phyloP scores from a whole-genome alignment of 2,797 vertebrate genomes.

The Iguana delicatissima region DNA sequence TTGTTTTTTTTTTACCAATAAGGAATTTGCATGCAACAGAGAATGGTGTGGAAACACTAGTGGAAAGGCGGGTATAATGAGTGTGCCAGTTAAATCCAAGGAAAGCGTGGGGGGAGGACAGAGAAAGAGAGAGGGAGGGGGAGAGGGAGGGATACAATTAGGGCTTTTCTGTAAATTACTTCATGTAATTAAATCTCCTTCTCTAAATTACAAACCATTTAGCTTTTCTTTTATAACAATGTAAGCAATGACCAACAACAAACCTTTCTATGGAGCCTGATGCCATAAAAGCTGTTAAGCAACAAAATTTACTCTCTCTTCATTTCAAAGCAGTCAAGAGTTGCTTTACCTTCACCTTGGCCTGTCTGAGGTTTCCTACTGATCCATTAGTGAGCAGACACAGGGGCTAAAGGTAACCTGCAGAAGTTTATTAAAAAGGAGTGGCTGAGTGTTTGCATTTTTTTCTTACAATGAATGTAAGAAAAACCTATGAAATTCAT shows the following conservation, averaged over 20 bases:
- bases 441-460: not conserved
- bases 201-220: conserved; percentile 73
- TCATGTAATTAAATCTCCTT: conserved; percentile 73
- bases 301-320: conserved; percentile 61
- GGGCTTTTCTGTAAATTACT: conserved; percentile 71
- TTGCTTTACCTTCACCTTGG: conserved; percentile 53
- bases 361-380: conserved; percentile 29
- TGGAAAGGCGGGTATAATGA: conserved; percentile 28
- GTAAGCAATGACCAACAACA: conserved; percentile 71
- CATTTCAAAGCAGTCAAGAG: conserved; percentile 49
- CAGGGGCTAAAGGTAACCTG: conserved; percentile 40
- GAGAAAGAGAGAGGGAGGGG: conserved; percentile 36
- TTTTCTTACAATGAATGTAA: not conserved
- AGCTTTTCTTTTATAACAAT: conserved; percentile 68
- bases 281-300: conserved; percentile 55
- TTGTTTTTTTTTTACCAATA: not conserved
- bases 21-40: not conserved
- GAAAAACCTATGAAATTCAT: not conserved
- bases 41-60: not conserved
- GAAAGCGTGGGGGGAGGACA: not conserved
- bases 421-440: conserved; percentile 26
- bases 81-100: conserved; percentile 56
- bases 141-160: conserved; percentile 51
- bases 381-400: conserved; percentile 41
- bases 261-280: conserved; percentile 57